These are phyloP conservation scores for Hecatera dysodea DNA, from an alignment of 2,888 invertebrate species.

Conservation along the genomic window DNA sequence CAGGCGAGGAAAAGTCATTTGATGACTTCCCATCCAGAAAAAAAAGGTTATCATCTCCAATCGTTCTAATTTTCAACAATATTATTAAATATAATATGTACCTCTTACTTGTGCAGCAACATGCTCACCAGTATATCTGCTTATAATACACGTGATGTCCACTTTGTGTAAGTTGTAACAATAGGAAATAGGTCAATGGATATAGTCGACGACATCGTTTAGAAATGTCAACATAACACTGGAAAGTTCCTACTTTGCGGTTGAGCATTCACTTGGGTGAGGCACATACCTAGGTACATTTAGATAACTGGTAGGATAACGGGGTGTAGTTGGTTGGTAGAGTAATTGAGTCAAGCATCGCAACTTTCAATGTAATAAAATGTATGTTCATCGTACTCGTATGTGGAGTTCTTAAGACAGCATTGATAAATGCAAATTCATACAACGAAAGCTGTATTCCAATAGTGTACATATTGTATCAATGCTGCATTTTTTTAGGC, in stretches of 20 bases:
- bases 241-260: neutral
- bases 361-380: neutral
- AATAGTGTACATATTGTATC: neutral
- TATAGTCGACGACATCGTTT: conserved; percentile 2
- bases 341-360: neutral
- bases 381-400: neutral
- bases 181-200: conserved; percentile 13
- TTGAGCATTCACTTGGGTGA: neutral
- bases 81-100: neutral
- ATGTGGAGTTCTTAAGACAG: neutral
- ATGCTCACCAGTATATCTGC: neutral
- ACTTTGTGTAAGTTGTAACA: neutral
- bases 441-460: conserved; percentile 9
- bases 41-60: neutral
- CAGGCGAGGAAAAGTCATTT: too few species aligned
- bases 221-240: conserved; percentile 2
- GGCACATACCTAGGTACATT: neutral
- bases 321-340: too few species aligned
- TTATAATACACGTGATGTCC: neutral
- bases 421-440: neutral
- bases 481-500: conserved; percentile 25
- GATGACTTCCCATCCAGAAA: too few species aligned
- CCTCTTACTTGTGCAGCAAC: neutral
- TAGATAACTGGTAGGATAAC: neutral
- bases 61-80: neutral